These are phyloP conservation scores for Lepidurus couesii DNA, from an alignment of 1,140 invertebrate genomes.

Conservation along the genomic window DNA sequence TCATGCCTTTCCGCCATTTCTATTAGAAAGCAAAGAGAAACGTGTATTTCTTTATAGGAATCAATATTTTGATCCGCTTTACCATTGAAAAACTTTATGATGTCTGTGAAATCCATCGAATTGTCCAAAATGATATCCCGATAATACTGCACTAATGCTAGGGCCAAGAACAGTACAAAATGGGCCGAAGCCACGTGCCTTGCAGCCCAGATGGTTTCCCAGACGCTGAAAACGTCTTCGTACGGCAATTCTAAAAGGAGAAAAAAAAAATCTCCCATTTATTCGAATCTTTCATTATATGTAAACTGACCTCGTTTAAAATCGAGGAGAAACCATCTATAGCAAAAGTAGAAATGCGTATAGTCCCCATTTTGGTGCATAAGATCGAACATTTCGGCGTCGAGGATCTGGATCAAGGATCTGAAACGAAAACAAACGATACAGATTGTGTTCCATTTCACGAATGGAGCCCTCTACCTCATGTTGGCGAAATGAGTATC, in stretches of 20 bases:
- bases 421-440: conserved; percentile 42
- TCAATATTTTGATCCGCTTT: conserved; percentile 30
- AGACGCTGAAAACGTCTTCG: conserved; percentile 84
- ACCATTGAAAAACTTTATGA: conserved; percentile 97
- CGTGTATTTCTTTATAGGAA: conserved; percentile 28
- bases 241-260: conserved; percentile 68
- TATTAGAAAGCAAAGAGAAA: conserved; percentile 49
- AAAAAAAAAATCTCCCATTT: conserved; percentile 29
- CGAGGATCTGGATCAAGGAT: conserved; percentile 76
- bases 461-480: conserved; percentile 58
- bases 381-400: conserved; percentile 86
- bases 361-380: conserved; percentile 93
- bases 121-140: conserved; percentile 89
- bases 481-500: conserved; percentile 93
- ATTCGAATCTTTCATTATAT: not conserved
- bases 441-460: conserved; percentile 26
- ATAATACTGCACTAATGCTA: conserved; percentile 86
- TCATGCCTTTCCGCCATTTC: conserved; percentile 94
- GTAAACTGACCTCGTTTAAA: conserved; percentile 61
- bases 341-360: conserved; percentile 96
- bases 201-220: conserved; percentile 95
- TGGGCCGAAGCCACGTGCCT: conserved; percentile 74
- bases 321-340: conserved; percentile 80
- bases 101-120: conserved; percentile 95
- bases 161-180: conserved; percentile 87